Percentiles rank a stretch among this genome's conserved stretches.
phyloP scores from a whole-genome alignment of 2,113 vertebrate genomes.

The Carassius carassius region DNA sequence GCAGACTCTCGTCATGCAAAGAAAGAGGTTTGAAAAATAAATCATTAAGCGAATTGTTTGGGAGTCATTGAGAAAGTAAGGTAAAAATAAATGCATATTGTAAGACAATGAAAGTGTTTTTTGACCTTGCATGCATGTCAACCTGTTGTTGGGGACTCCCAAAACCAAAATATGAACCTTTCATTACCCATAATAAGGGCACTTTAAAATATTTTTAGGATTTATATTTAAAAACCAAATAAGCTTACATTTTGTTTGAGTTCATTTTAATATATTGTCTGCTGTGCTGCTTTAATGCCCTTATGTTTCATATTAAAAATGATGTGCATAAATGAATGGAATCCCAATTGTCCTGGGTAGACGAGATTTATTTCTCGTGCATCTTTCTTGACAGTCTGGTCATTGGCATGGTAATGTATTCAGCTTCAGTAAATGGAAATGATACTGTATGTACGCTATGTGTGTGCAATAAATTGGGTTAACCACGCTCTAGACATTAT shows the following conservation, averaged over 20 bases:
- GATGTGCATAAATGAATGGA: neutral
- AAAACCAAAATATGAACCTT: no score
- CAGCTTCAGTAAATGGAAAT: conserved; percentile 59
- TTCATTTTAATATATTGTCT: neutral
- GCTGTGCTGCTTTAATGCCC: neutral
- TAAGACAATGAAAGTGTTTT: no score
- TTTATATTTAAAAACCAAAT: neutral
- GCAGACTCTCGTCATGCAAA: no score
- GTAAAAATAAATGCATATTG: no score
- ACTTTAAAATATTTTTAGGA: neutral
- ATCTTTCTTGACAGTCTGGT: conserved; percentile 46
- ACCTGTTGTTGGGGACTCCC: no score
- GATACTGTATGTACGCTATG: conserved; percentile 30
- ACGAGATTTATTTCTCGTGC: conserved; percentile 46
- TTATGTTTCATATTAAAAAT: conserved; percentile 36
- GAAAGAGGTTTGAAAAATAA: no score
- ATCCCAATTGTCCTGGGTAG: conserved; percentile 43
- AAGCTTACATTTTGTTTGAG: no score
- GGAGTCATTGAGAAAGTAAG: no score
- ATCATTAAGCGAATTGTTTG: no score
- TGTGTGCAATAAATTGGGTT: conserved; percentile 1
- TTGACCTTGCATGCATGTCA: no score
- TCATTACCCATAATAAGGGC: no score
- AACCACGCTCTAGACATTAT: conserved; percentile 28
- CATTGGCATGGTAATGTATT: conserved; percentile 64